Base-by-base conservation (phyloP, 2,797 vertebrate genomes). In the Poeciliopsis gracilis region DNA sequence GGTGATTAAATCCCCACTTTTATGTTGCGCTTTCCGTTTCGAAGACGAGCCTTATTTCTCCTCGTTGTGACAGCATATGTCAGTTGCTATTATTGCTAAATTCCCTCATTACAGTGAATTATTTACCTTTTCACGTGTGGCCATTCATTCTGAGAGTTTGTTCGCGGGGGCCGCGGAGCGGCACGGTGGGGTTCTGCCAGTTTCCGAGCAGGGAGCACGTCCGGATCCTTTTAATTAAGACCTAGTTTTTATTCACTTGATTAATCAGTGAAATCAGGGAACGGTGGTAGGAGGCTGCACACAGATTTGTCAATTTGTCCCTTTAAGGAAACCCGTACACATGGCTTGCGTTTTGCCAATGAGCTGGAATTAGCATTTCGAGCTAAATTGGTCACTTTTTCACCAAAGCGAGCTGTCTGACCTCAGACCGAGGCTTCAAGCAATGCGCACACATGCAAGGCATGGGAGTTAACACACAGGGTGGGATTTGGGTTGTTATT, bases 141-240 rank as follows among this genome's bases (percentile, higher is more conserved):
- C 87, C 89, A 91, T 95, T 94, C 87, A 91, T 94, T 89, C 82
- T 84, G 79, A 75, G 85, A 86, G 86, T 92, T 94, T 93, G 90
- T 93, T 94, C 94, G 90, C 76, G 74, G 74, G 74, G 86, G 81
- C 87, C 84, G 86, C 53, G 69, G 82, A 87, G 86, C 84, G 45
- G 84, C 92, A 75, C 86, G 77, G 92, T 88, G 90, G 91, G 93
- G 90, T 91, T 93, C 89, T 92, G 92, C 90, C 91, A 89, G 88
- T 91, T 91, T 90, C 85, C 83, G 90, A 83, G 88, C 91, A 85
- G 89, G 93, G 93, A 95, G 91, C 92, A 90, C 72, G 78, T 94
- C 93, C 93, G 94, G 85, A 92, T 90, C 86, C 89, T 92, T 95
- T 96, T 95, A 96, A 95, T 96, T 95, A 95, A 93, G 94, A 93